Evolutionary conservation across 1,140 invertebrate species (phyloP).

Genomic region (Bilobella aurantiaca): DNA sequence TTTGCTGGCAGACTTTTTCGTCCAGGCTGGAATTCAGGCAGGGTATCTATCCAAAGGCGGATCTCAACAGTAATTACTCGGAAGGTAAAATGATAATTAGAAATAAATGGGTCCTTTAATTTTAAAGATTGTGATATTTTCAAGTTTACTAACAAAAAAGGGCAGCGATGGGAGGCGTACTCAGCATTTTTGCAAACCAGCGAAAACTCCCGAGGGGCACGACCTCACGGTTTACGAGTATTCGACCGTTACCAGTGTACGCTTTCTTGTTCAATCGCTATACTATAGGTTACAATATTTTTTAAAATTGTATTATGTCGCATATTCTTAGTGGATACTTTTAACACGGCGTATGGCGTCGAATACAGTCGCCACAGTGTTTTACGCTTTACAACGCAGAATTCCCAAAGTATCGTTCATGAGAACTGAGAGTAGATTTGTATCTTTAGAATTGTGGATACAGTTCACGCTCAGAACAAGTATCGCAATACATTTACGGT

Average conservation of each 20-base stretch:
- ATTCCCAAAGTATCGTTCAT: no score
- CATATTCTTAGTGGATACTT: constrained; percentile 4
- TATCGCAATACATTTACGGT: no score
- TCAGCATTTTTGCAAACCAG: constrained; percentile 9
- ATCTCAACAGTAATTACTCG: constrained; percentile 20
- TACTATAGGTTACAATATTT: not conserved
- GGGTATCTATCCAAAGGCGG: constrained; percentile 20
- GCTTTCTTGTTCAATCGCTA: not conserved
- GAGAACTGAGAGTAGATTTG: no score
- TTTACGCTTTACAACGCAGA: no score
- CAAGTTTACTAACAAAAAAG: constrained; percentile 15
- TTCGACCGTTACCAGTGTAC: not conserved
- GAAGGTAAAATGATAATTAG: constrained; percentile 12
- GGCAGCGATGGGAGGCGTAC: constrained; percentile 8
- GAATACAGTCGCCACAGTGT: constrained; percentile 15
- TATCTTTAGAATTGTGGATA: no score
- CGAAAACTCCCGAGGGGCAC: not conserved
- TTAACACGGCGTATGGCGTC: constrained; percentile 24
- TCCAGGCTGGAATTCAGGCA: constrained; percentile 16
- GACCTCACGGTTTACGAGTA: constrained; percentile 1
- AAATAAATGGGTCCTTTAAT: not conserved
- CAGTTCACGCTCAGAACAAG: no score
- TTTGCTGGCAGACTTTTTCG: constrained; percentile 11
- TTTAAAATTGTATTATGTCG: not conserved
- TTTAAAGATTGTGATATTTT: constrained; percentile 15